These are phyloP conservation scores for Drosophila fungiperda DNA, from an alignment of 2,888 invertebrate species.

Conservation along the genomic window DNA sequence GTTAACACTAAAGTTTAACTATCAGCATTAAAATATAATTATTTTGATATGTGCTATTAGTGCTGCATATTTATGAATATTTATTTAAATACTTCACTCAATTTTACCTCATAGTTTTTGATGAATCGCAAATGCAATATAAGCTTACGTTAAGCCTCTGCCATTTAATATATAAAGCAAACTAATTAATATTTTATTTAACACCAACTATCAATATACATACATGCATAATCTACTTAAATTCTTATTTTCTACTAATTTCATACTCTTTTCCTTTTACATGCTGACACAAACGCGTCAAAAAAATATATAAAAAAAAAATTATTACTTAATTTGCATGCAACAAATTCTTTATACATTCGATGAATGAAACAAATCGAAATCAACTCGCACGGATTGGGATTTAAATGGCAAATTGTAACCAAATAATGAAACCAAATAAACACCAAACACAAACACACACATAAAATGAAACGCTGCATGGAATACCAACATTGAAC, in stretches of 20 bases:
- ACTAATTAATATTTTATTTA: constrained; percentile 31
- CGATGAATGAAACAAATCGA: constrained; percentile 47
- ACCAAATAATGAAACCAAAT: constrained; percentile 40
- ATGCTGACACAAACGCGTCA: constrained; percentile 67
- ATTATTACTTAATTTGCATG: constrained; percentile 62
- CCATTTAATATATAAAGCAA: constrained; percentile 35
- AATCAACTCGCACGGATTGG: constrained; percentile 67
- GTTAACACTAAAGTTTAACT: neutral
- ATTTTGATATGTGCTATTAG: neutral
- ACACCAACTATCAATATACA: constrained; percentile 14
- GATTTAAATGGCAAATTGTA: constrained; percentile 53
- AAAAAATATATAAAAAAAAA: constrained; percentile 33
- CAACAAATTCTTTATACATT: constrained; percentile 51
- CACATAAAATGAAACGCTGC: constrained; percentile 45
- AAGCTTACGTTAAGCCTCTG: constrained; percentile 40
- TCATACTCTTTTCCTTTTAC: constrained; percentile 63
- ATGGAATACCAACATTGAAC: constrained; percentile 57
- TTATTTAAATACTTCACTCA: neutral
- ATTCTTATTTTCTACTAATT: constrained; percentile 60
- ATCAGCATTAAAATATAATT: neutral
- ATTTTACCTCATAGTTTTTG: constrained; percentile 6
- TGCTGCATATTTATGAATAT: neutral
- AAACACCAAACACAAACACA: constrained; percentile 24
- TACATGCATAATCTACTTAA: constrained; percentile 33
- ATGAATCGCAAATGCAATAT: constrained; percentile 51